These are phyloP conservation scores for Archilochus colubris DNA, from an alignment of 2,113 vertebrate species.

Conservation along the genomic window DNA sequence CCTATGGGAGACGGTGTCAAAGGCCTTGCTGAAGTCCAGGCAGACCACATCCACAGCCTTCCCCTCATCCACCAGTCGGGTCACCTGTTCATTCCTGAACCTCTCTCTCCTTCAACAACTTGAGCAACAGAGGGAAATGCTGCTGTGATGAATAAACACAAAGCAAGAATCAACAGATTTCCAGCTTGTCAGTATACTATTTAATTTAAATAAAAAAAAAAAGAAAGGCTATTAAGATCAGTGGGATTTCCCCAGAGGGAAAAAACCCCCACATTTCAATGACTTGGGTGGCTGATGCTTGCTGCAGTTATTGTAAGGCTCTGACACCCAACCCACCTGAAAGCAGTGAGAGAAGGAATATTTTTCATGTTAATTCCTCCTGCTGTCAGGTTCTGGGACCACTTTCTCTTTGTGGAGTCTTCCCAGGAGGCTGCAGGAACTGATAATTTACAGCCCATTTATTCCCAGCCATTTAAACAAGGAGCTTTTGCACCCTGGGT, in stretches of 20 bases:
- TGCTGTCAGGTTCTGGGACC: background rate
- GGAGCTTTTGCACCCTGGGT: background rate
- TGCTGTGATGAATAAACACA: background rate
- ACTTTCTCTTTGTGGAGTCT: background rate
- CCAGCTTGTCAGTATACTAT: background rate
- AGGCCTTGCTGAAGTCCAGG: too few relatives aligned
- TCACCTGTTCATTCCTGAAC: background rate
- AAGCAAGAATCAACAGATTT: background rate
- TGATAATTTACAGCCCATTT: background rate
- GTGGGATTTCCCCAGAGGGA: background rate
- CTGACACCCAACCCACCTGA: background rate
- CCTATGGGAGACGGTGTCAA: too few relatives aligned
- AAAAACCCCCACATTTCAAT: background rate
- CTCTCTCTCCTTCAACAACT: background rate
- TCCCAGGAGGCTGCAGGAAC: background rate
- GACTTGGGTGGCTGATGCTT: background rate
- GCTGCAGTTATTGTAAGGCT: background rate
- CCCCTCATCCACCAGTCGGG: too few relatives aligned
- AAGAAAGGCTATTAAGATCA: background rate
- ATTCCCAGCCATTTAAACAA: background rate
- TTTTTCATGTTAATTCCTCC: background rate
- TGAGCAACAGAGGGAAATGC: fast-evolving
- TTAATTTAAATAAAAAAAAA: background rate
- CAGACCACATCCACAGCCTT: too few relatives aligned
- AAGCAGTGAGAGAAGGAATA: background rate